phyloP scores from a whole-genome alignment of 2,797 vertebrate species.

The Natrix natrix region DNA sequence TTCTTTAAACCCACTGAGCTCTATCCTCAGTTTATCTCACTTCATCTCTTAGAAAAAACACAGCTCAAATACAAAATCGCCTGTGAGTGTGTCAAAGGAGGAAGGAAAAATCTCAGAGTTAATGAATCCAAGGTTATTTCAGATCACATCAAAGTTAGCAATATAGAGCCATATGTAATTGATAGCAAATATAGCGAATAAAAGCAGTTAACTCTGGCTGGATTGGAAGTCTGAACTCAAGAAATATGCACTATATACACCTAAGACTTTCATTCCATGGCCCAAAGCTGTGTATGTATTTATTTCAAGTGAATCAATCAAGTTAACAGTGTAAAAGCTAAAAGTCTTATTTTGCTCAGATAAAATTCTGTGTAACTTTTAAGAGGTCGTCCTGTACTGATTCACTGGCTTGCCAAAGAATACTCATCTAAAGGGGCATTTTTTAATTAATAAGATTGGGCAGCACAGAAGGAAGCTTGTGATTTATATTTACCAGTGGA shows the following conservation, averaged over 20 bases:
- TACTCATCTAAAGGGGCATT: background rate
- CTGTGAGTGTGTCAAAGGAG: background rate
- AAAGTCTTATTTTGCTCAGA: background rate
- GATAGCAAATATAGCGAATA: background rate
- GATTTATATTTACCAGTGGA: conserved; percentile 40
- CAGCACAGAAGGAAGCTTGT: background rate
- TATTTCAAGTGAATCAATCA: background rate
- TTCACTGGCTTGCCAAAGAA: background rate
- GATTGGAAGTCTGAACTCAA: background rate
- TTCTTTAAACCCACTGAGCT: background rate
- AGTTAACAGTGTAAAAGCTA: background rate
- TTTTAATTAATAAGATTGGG: background rate
- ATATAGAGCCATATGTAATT: background rate
- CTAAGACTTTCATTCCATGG: background rate
- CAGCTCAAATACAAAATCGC: background rate
- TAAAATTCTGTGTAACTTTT: conserved; percentile 14
- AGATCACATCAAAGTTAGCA: background rate
- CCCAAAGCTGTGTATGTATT: background rate
- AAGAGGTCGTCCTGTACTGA: background rate
- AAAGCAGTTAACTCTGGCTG: background rate
- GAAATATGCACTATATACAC: background rate
- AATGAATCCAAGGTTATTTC: background rate
- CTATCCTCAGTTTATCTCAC: background rate
- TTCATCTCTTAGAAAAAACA: background rate
- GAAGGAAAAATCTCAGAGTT: background rate